Evolutionary conservation across 2,888 invertebrate species (phyloP).

Genomic region (Lasioglossum pauxillum): DNA sequence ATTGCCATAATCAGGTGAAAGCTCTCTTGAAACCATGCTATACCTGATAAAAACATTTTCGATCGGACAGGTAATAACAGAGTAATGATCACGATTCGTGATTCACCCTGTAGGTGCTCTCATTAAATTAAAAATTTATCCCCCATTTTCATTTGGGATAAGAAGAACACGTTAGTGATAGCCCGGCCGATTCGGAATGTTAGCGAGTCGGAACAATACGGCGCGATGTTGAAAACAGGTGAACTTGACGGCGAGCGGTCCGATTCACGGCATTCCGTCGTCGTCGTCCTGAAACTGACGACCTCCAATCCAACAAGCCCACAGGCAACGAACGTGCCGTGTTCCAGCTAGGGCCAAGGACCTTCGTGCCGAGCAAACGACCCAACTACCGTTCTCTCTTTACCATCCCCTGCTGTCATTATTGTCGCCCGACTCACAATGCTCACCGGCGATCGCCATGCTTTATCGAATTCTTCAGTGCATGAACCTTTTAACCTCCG

Average conservation of each 20-base stretch:
- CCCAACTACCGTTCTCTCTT: constrained; percentile 57
- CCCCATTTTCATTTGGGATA: too few species aligned
- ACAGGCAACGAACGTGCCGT: constrained; percentile 47
- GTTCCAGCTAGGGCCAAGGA: constrained; percentile 77
- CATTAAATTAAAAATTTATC: too few species aligned
- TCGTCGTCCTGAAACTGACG: constrained; percentile 51
- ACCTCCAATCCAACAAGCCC: constrained; percentile 43
- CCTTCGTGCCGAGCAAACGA: constrained; percentile 69
- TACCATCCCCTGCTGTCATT: constrained; percentile 34
- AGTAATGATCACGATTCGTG: too few species aligned
- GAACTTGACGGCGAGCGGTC: constrained; percentile 41
- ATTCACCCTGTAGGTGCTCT: too few species aligned
- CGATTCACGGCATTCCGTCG: constrained; percentile 49
- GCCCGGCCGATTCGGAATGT: neutral
- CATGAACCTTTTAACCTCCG: neutral
- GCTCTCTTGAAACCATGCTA: too few species aligned
- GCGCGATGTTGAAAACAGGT: constrained; percentile 21
- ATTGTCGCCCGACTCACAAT: constrained; percentile 23
- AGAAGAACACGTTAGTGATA: too few species aligned
- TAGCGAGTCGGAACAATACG: constrained; percentile 1
- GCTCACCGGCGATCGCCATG: constrained; percentile 10
- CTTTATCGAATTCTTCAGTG: neutral
- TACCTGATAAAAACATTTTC: too few species aligned
- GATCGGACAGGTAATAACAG: too few species aligned
- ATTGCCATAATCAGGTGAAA: too few species aligned